phyloP scores from a whole-genome alignment of 2,888 invertebrate genomes.

The Stenotaenia linearis region DNA sequence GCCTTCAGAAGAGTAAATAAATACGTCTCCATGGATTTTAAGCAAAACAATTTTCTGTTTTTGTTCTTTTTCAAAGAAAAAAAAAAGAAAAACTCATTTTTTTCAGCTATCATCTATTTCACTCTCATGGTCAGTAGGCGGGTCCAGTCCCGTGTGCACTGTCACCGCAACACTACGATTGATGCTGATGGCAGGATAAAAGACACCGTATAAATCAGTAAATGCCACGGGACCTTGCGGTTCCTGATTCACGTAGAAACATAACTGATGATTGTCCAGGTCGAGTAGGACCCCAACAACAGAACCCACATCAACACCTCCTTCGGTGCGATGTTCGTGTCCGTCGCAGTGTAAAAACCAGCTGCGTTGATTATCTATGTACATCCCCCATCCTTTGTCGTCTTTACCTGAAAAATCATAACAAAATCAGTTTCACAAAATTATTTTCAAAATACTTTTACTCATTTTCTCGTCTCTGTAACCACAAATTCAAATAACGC shows the following conservation, averaged over 20 bases:
- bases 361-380: constrained; percentile 85
- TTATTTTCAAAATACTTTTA: no score
- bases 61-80: no score
- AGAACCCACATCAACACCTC: constrained; percentile 76
- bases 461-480: no score
- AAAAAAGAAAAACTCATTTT: no score
- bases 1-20: no score
- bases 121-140: constrained; percentile 55
- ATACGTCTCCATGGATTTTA: no score
- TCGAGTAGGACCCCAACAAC: constrained; percentile 89
- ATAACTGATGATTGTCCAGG: constrained; percentile 77
- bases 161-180: constrained; percentile 93
- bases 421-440: neutral
- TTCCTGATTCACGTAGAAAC: constrained; percentile 90
- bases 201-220: constrained; percentile 85
- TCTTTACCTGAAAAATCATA: constrained; percentile 81
- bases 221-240: constrained; percentile 87
- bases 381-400: constrained; percentile 97
- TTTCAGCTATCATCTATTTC: constrained; percentile 64
- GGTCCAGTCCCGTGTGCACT: constrained; percentile 84
- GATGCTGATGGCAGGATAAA: constrained; percentile 96
- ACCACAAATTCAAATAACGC: no score
- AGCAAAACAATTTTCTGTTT: no score
- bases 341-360: constrained; percentile 97
- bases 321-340: constrained; percentile 85